Evolutionary conservation across 2,113 vertebrate species (phyloP).

Genomic region (zebrafish (Danio rerio)): GRCz12tu NC_133197.1:9874001-9874500

Average conservation of each 20-base stretch:
- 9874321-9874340: background rate
- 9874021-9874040: slow-evolving; percentile 55
- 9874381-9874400: background rate
- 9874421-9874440: background rate
- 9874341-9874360: background rate
- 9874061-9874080: too few relatives aligned
- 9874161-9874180: too few relatives aligned
- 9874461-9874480: background rate
- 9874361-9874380: background rate
- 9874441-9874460: background rate
- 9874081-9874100: too few relatives aligned
- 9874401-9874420: background rate
- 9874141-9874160: too few relatives aligned
- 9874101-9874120: too few relatives aligned
- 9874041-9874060: too few relatives aligned
- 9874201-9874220: too few relatives aligned
- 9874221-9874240: too few relatives aligned
- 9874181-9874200: too few relatives aligned
- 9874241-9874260: too few relatives aligned
- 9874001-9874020: slow-evolving; percentile 53
- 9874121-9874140: too few relatives aligned
- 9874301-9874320: background rate
- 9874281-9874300: background rate
- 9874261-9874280: too few relatives aligned
- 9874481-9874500: slow-evolving; percentile 4